Evolutionary conservation across 2,113 vertebrate species (phyloP).

Genomic region (Thamnophis sirtalis): DNA sequence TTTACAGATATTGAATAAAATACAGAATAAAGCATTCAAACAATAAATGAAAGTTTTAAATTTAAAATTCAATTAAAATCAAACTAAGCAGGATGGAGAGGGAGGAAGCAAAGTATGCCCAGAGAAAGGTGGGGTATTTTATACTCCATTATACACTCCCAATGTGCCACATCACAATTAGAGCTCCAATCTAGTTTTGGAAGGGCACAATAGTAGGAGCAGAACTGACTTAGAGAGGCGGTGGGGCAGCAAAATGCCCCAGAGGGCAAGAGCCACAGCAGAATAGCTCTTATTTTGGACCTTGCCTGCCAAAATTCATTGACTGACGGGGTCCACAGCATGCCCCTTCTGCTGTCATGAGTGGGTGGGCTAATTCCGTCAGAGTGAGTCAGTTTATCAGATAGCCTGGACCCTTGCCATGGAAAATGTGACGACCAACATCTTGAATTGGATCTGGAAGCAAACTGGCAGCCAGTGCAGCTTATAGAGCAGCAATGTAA

Average conservation of each 20-base stretch:
- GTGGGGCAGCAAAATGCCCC: background rate
- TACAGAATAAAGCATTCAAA: background rate
- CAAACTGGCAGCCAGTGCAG: background rate
- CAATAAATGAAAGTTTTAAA: background rate
- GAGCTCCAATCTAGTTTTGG: background rate
- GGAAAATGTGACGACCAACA: background rate
- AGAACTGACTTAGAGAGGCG: background rate
- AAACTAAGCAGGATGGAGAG: background rate
- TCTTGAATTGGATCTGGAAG: background rate
- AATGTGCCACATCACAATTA: background rate
- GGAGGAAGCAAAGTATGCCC: background rate
- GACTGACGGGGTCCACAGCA: background rate
- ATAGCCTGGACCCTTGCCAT: background rate
- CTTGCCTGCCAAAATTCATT: background rate
- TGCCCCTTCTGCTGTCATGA: background rate
- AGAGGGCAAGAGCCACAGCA: background rate
- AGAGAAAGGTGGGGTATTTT: background rate
- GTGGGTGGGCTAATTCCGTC: background rate
- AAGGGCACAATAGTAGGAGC: background rate
- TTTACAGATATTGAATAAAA: background rate
- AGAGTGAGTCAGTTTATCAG: background rate
- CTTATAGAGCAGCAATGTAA: background rate
- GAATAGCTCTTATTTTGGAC: background rate
- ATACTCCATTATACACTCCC: background rate
- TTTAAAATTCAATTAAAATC: background rate